phyloP scores from a whole-genome alignment of 2,888 invertebrate species.

The Rosalia funebris region DNA sequence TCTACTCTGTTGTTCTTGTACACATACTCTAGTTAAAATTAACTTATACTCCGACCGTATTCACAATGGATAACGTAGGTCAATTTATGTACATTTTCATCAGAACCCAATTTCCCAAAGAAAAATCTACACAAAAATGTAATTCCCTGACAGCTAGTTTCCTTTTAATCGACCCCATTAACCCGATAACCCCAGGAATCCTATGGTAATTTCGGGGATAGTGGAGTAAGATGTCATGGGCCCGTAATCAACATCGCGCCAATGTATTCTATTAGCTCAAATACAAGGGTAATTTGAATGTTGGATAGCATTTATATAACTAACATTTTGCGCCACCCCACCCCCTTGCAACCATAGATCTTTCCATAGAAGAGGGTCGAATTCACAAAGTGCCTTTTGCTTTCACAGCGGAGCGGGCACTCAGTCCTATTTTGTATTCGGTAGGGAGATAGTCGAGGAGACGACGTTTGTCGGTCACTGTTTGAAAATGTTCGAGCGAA shows the following conservation, averaged over 20 bases:
- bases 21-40: no score
- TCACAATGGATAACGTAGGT: no score
- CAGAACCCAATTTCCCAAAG: no score
- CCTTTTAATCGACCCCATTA: no score
- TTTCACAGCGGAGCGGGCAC: constrained; percentile 21
- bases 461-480: constrained; percentile 32
- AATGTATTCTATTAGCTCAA: constrained; percentile 40
- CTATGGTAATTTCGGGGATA: no score
- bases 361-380: constrained; percentile 38
- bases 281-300: constrained; percentile 46
- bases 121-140: no score
- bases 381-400: constrained; percentile 37
- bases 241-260: not conserved
- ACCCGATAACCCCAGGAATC: no score
- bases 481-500: constrained; percentile 35
- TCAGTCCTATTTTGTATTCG: constrained; percentile 42
- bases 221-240: not conserved
- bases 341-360: constrained; percentile 28
- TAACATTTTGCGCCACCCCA: constrained; percentile 31
- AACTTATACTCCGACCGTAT: no score
- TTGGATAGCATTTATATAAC: constrained; percentile 40
- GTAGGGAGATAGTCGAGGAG: constrained; percentile 23
- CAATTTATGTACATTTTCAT: no score
- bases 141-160: no score
- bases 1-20: no score